Evolutionary conservation across 2,888 invertebrate genomes (phyloP).

Genomic region (Dryobotodes eremita): DNA sequence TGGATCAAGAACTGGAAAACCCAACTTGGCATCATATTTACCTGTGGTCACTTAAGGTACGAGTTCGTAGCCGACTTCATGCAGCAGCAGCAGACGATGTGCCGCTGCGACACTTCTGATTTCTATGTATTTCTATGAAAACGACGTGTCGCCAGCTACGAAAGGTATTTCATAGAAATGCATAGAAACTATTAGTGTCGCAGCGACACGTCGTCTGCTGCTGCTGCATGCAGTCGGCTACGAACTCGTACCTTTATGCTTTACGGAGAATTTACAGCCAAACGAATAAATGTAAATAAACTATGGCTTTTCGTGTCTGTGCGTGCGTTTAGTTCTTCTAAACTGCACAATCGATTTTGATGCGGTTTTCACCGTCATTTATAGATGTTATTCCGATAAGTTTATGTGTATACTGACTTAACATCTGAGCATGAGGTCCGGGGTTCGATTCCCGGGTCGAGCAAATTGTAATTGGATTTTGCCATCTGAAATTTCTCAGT

Average conservation of each 20-base stretch:
- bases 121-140: too few relatives aligned
- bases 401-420: not conserved
- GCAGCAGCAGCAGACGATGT: too few relatives aligned
- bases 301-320: not conserved
- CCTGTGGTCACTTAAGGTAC: too few relatives aligned
- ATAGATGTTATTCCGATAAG: not conserved
- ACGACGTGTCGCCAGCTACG: too few relatives aligned
- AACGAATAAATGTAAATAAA: not conserved
- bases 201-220: too few relatives aligned
- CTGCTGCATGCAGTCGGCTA: too few relatives aligned
- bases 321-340: not conserved
- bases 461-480: not conserved
- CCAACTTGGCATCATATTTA: not conserved
- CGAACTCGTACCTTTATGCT: too few relatives aligned
- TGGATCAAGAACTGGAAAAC: not conserved
- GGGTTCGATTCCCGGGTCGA: not conserved
- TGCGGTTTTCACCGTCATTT: not conserved
- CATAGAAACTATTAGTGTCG: too few relatives aligned
- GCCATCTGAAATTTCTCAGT: not conserved
- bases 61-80: too few relatives aligned
- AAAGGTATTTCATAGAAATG: too few relatives aligned
- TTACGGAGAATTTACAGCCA: not conserved
- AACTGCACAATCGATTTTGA: not conserved
- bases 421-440: not conserved
- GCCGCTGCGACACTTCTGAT: too few relatives aligned